Percentiles rank a stretch among this genome's conserved stretches.
Evolutionary conservation across 2,888 invertebrate genomes (phyloP).

Genomic region (Chrysodeixis includens): DNA sequence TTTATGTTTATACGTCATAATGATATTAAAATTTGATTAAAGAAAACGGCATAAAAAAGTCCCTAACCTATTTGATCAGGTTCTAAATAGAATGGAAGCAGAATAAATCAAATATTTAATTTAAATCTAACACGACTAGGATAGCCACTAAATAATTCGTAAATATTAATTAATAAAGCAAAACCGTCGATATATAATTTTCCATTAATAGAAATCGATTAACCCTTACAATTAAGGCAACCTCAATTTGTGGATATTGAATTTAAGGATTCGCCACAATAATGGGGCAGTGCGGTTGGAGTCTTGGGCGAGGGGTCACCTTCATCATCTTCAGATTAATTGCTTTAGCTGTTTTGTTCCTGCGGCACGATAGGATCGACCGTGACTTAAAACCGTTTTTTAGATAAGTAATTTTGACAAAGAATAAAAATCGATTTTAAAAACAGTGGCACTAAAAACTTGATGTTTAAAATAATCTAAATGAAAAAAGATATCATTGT

Average conservation of each 20-base stretch:
- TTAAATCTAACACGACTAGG: not conserved
- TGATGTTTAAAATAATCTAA: too few species aligned
- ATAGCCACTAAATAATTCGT: not conserved
- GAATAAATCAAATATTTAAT: not conserved
- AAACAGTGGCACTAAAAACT: too few species aligned
- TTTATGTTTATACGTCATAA: too few species aligned
- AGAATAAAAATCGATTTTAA: too few species aligned
- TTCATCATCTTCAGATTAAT: conserved; percentile 13
- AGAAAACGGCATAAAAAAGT: not conserved
- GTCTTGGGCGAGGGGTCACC: conserved; percentile 33
- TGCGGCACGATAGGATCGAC: too few species aligned
- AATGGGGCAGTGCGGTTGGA: conserved; percentile 21
- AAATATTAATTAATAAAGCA: conserved; percentile 5
- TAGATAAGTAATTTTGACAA: too few species aligned
- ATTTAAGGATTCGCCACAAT: conserved; percentile 36
- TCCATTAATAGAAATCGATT: conserved; percentile 13
- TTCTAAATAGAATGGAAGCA: not conserved
- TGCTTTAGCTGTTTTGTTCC: not conserved
- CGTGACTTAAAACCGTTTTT: too few species aligned
- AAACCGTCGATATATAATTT: not conserved
- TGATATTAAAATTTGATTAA: not conserved
- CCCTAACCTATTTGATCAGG: not conserved
- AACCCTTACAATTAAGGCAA: conserved; percentile 23
- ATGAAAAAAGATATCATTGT: too few species aligned
- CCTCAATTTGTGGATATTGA: conserved; percentile 36